Conservation (phyloP, 2,113 vertebrate genomes). For the Glareola pratincola region DNA sequence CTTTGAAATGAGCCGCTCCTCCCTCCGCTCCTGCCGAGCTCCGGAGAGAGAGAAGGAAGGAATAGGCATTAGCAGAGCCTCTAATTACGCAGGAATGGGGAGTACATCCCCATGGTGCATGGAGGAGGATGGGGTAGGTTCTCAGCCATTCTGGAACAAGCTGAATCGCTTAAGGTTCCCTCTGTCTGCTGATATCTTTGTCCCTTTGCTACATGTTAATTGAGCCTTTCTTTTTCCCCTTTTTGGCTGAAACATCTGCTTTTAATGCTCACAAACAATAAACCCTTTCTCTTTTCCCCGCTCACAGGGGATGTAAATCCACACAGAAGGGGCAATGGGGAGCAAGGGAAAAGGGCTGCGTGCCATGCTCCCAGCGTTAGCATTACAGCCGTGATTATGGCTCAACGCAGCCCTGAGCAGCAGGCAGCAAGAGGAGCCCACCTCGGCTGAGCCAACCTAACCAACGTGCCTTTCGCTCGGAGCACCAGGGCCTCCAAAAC, state of each 20-base stretch:
- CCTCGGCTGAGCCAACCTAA: background rate
- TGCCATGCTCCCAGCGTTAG: background rate
- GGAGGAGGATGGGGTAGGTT: background rate
- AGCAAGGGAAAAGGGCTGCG: background rate
- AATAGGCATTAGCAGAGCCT: background rate
- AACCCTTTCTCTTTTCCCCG: background rate
- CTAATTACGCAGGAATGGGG: background rate
- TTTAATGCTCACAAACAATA: background rate
- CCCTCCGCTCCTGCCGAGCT: background rate
- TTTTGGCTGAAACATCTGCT: background rate
- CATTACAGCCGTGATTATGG: background rate
- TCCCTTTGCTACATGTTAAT: background rate
- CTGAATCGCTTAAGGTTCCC: background rate
- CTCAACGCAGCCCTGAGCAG: background rate
- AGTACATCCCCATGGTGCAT: rapidly evolving
- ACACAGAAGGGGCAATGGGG: background rate
- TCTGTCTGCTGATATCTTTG: background rate
- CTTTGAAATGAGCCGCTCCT: background rate
- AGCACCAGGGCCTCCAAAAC: background rate
- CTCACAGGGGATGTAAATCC: background rate
- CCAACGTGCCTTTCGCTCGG: rapidly evolving
- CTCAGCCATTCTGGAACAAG: background rate
- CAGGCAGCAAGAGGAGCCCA: background rate
- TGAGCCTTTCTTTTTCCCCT: background rate
- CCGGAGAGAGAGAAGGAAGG: background rate